phyloP scores from a whole-genome alignment of 2,797 vertebrate genomes.

The Picus viridis region DNA sequence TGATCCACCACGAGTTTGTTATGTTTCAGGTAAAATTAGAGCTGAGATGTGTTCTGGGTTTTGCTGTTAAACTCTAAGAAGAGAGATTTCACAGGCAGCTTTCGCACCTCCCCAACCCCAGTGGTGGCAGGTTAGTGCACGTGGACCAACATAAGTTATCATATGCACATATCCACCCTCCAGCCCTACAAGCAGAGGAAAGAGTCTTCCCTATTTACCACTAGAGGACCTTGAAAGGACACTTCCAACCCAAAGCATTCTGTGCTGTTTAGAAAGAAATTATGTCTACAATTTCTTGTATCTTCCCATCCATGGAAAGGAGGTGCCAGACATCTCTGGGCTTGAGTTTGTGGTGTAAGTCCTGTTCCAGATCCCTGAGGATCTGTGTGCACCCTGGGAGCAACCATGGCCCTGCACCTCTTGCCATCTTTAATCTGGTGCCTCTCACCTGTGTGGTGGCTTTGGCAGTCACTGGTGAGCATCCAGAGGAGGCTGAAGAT shows the following conservation, averaged over 20 bases:
- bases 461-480: background rate
- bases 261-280: background rate
- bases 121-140: background rate
- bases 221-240: too few relatives aligned
- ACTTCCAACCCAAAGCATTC: too few relatives aligned
- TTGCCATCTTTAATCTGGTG: background rate
- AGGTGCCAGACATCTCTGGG: background rate
- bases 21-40: background rate
- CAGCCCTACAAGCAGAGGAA: background rate
- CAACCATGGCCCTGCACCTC: background rate
- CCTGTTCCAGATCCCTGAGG: background rate
- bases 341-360: background rate
- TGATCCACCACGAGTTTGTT: background rate
- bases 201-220: background rate
- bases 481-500: background rate
- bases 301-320: background rate
- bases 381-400: background rate
- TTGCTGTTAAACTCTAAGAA: background rate
- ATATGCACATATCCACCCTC: background rate
- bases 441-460: background rate
- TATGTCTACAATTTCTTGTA: background rate
- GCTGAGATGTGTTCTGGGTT: background rate
- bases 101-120: background rate
- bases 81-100: background rate
- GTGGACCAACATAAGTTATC: rapidly evolving